Evolutionary conservation across 2,113 vertebrate species (phyloP), one percentile per base, ranked within the genome.

Genomic region (Forbesichthys agassizii): DNA sequence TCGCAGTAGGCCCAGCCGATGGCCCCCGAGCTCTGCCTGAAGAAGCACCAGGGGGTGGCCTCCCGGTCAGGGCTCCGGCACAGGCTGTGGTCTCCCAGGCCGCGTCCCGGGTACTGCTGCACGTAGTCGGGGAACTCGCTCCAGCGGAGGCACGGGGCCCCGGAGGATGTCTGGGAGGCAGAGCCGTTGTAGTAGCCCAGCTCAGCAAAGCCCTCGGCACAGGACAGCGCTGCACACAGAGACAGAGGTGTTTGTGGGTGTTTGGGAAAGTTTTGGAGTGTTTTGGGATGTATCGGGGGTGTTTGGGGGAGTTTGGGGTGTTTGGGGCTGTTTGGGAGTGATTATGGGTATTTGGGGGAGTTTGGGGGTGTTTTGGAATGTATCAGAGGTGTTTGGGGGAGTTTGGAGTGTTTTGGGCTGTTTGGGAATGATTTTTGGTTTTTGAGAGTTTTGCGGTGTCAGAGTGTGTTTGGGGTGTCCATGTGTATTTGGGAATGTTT

Each of bases 51-150:
- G 48, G 95, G 95, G 0, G 71, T 85, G 1, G 53, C 3, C 68
- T 92, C 94, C 18, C 90, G 80, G 0, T 95, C 95, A 0, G 95
- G 95, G 82, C 90, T 95, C 49, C 95, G 88, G 88, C 95, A 96
- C 80, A 89, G 87, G 71, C 81, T 94, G 87, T 96, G 95, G 55
- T 92, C 81, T 1, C 95, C 95, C 56, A 96, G 80, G 18, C 94
- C 94, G 27, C 86, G 86, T 16, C 84, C 79, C 3, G 93, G 94
- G 78, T 95, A 95, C 84, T 94, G 94, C 79, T 77, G 89, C 33
- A 95, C 63, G 3, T 95, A 96, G 72, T 95, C 94, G 0, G 94
- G 94, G 75, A 95, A 96, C 48, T 94, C 92, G 1, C 90, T 86
- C 95, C 95, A 95, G 54, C 48, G 93, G 55, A 96, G 87, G 68